Evolutionary conservation across 2,888 invertebrate genomes (phyloP), one percentile per base, ranked within the genome.

Genomic region (Gymnoscelis rufifasciata): DNA sequence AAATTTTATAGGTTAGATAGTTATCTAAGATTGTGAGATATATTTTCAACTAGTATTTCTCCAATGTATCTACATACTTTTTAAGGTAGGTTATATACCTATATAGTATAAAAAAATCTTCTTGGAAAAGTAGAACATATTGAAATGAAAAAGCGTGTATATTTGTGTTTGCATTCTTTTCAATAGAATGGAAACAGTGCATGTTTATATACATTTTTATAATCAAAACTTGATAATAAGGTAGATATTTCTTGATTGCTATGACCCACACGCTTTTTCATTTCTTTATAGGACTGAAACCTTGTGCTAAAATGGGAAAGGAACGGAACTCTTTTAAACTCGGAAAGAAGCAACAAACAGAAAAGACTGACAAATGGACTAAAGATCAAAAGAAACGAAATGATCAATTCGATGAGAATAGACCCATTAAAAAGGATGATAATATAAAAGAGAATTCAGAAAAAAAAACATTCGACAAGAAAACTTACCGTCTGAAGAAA

Each of bases 381-480:
- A 15, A 28, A 1, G 8, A 60, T 30, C 51, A 56, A 30, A 54
- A 52, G 23, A 72, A 71, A 47, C 69, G 71, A n/a, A 71, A 76
- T 31, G 64, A 73, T n/a, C 59, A 69, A 11, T 77, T 76, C 51
- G 71, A 82, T 51, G 68, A 72, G 29, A 78, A 72, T 28, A 67
- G 78, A 3, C 55, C 64, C 33, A 45, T 47, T 26, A 54, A 42
- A 29, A 47, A 41, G 1, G n/a, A 30, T n/a, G 26, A 27, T 2
- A 44, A 43, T 19, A 19, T n/a, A n/a, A 23, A 48, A 41, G 56
- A 67, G 51, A 51, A 57, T 7, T 39, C 56, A 13, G 72, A 71
- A 1, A 91, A 91, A 59, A 92, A 90, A 66, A 89, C 89, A 0
- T 93, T 93, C 67, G 91, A 93, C 59, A 93, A 93, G 63, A 92